phyloP scores from a whole-genome alignment of 2,797 vertebrate genomes.

The Masticophis lateralis region DNA sequence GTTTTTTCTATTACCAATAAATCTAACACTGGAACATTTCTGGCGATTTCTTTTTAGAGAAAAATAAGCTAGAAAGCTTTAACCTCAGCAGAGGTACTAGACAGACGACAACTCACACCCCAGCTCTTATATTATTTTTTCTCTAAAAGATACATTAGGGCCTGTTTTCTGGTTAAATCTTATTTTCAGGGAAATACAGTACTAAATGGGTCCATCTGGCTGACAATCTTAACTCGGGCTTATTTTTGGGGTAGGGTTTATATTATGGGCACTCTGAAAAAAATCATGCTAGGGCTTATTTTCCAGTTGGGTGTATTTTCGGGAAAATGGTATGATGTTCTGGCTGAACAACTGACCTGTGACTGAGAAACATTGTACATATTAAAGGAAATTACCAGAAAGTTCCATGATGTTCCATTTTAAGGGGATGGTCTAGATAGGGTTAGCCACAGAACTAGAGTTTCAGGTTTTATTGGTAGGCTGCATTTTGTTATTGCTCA shows the following conservation, averaged over 20 bases:
- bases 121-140: too few species aligned
- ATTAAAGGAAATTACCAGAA: background rate
- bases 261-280: too few species aligned
- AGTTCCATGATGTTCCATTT: background rate
- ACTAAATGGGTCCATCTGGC: too few species aligned
- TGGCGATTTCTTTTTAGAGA: background rate
- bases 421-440: background rate
- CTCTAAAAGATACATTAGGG: too few species aligned
- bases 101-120: background rate
- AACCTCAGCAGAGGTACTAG: background rate
- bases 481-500: background rate
- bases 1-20: background rate
- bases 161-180: too few species aligned
- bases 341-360: background rate
- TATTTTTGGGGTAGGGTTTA: too few species aligned
- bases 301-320: too few species aligned
- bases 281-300: too few species aligned
- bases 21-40: background rate
- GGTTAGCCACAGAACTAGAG: background rate
- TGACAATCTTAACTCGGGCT: too few species aligned
- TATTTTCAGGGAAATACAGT: too few species aligned
- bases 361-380: background rate
- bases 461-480: background rate
- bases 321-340: background rate
- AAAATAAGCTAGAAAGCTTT: background rate